phyloP scores from a whole-genome alignment of 2,797 vertebrate species.

The Gobio occitaniae region DNA sequence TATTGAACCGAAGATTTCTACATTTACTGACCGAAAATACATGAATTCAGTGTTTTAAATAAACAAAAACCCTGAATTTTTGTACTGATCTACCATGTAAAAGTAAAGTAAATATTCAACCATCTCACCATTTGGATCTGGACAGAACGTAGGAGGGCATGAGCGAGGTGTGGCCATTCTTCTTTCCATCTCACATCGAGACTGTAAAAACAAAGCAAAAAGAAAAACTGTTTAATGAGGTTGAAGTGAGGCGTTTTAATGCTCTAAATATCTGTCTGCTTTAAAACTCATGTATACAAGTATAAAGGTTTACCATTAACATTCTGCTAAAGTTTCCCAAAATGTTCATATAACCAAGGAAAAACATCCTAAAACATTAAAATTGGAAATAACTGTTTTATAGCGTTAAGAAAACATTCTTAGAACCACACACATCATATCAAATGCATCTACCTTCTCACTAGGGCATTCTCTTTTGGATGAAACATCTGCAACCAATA shows the following conservation, averaged over 20 bases:
- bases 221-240: not conserved
- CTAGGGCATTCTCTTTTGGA: not conserved
- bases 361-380: not conserved
- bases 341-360: not conserved
- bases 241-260: not conserved
- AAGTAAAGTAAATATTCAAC: not conserved
- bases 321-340: not conserved
- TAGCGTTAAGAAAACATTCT: not conserved
- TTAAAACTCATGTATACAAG: not conserved
- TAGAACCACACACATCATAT: not conserved
- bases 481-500: not conserved
- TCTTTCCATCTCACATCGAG: slow-evolving; percentile 30
- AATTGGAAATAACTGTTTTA: not conserved
- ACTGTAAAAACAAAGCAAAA: slow-evolving; percentile 62
- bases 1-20: not conserved
- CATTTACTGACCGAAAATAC: not conserved
- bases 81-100: not conserved
- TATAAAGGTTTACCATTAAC: not conserved
- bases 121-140: slow-evolving; percentile 25
- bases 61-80: not conserved
- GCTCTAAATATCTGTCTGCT: not conserved
- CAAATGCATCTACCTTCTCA: not conserved
- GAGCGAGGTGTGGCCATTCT: not conserved
- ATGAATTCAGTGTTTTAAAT: not conserved
- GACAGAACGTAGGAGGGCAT: not conserved